phyloP scores from a whole-genome alignment of 2,797 vertebrate species.

The Microchirus variegatus region DNA sequence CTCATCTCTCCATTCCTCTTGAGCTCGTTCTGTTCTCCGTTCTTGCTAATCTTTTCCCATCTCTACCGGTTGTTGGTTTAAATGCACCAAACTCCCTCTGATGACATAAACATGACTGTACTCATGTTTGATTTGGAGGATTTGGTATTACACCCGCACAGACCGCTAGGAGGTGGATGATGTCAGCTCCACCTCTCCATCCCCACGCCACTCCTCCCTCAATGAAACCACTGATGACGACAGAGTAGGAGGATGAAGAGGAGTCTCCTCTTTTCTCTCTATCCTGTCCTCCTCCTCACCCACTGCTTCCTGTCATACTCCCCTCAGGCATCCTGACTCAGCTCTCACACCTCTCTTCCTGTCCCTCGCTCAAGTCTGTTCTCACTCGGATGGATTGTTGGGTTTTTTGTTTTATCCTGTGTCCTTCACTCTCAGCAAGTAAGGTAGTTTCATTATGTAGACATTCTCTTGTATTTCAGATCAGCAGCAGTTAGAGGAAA shows the following conservation, averaged over 20 bases:
- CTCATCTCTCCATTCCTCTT: constrained; percentile 11
- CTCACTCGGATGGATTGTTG: constrained; percentile 5
- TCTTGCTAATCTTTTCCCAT: neutral
- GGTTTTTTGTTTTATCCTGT: too few relatives aligned
- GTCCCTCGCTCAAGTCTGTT: constrained; percentile 23
- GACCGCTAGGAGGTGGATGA: constrained; percentile 70
- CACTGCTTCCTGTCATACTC: constrained; percentile 69
- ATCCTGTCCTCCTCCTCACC: constrained; percentile 65
- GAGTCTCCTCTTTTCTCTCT: constrained; percentile 52
- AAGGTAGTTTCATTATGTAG: too few relatives aligned
- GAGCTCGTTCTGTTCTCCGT: constrained; percentile 10
- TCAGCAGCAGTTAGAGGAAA: too few relatives aligned
- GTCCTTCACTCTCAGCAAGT: too few relatives aligned
- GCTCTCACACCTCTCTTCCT: constrained; percentile 54
- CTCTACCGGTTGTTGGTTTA: constrained; percentile 19
- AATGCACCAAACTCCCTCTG: constrained; percentile 17
- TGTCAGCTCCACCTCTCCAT: constrained; percentile 78
- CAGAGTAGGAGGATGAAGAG: constrained; percentile 52
- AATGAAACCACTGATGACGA: constrained; percentile 53
- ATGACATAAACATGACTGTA: constrained; percentile 13
- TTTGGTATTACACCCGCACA: constrained; percentile 35
- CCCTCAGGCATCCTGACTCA: constrained; percentile 66
- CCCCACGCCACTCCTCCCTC: constrained; percentile 62
- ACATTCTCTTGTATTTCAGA: too few relatives aligned
- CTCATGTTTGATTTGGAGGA: constrained; percentile 15